Percentiles rank a stretch among this genome's conserved stretches.
Conservation (phyloP, 2,888 invertebrate genomes). For the Eristalis arbustorum region DNA sequence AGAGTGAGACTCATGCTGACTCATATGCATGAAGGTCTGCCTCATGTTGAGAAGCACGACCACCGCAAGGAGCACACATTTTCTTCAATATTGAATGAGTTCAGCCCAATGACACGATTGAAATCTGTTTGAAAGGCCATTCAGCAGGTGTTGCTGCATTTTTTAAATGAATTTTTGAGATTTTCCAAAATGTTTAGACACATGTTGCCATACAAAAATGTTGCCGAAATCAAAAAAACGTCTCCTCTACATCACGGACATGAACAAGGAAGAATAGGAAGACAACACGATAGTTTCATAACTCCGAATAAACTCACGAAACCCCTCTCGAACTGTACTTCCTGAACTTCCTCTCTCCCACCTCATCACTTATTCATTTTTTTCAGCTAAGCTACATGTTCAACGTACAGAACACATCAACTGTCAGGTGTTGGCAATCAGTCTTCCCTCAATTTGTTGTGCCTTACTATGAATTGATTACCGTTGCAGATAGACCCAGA, state of each 20-base stretch:
- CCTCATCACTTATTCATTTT: background rate
- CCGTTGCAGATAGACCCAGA: slow-evolving; percentile 35
- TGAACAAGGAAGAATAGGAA: no score
- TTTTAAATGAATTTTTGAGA: background rate
- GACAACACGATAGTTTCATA: no score
- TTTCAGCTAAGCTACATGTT: background rate
- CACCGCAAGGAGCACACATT: no score
- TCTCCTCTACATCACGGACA: background rate
- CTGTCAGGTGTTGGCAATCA: slow-evolving; percentile 19
- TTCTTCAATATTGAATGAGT: no score
- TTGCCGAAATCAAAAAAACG: background rate
- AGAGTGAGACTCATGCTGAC: no score
- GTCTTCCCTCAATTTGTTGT: slow-evolving; percentile 46
- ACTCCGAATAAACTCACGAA: background rate
- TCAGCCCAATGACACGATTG: no score
- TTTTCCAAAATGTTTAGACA: background rate
- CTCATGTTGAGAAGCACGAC: no score
- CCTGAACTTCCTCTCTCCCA: background rate
- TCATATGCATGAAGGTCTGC: no score
- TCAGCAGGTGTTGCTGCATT: background rate
- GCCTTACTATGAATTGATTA: slow-evolving; percentile 44
- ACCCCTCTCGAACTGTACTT: background rate
- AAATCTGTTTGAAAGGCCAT: no score
- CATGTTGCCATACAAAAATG: background rate
- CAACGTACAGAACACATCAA: background rate